Conservation (phyloP, 2,888 invertebrate genomes). For the Alsophila aescularia region DNA sequence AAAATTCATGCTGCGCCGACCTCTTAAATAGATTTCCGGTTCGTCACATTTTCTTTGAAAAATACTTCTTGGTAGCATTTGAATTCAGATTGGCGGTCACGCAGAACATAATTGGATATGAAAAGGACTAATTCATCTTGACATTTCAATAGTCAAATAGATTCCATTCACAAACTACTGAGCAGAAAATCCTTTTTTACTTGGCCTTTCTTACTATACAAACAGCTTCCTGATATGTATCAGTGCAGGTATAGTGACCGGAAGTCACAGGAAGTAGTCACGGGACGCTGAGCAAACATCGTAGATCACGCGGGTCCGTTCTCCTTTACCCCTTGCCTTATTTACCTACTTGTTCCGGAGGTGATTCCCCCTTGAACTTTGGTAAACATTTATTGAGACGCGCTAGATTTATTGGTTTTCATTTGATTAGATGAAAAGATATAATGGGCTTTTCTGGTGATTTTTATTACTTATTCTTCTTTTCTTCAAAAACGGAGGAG, state of each 20-base stretch:
- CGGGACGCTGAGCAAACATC: conserved; percentile 18
- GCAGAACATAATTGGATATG: too few relatives aligned
- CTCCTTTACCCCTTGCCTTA: conserved; percentile 1
- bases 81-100: too few relatives aligned
- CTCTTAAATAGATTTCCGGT: too few relatives aligned
- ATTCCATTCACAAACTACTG: background rate
- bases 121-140: too few relatives aligned
- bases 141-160: background rate
- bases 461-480: background rate
- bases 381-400: background rate
- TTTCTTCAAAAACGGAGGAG: too few relatives aligned
- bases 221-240: conserved; percentile 12
- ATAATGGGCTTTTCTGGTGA: background rate
- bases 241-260: conserved; percentile 10
- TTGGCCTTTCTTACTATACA: background rate
- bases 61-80: too few relatives aligned
- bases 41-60: too few relatives aligned
- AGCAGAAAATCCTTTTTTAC: conserved; percentile 1
- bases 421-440: background rate
- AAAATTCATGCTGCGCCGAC: too few relatives aligned
- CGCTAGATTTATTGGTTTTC: background rate
- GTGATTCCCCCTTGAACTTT: background rate
- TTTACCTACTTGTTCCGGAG: background rate
- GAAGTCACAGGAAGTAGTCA: conserved; percentile 9
- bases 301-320: conserved; percentile 17